A percentile compares a stretch with the other conserved stretches of the same genome.
Evolutionary conservation across 2,797 vertebrate species (phyloP).

Genomic region (Podargus strigoides): DNA sequence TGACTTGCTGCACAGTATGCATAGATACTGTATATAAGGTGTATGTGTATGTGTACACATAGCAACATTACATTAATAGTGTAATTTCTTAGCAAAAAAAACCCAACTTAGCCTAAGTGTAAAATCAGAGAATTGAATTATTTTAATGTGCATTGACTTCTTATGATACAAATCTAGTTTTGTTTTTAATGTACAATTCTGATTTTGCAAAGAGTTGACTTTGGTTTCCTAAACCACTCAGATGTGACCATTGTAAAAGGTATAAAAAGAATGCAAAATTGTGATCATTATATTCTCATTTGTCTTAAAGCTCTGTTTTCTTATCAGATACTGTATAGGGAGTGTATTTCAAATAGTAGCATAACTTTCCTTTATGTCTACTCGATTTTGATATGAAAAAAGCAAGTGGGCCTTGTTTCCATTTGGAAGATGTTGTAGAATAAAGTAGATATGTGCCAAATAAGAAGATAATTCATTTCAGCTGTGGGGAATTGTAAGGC

Average conservation of each 20-base stretch:
- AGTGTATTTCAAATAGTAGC: not conserved
- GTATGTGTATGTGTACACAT: not conserved
- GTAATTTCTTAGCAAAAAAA: not conserved
- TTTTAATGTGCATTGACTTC: not conserved
- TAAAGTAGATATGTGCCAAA: conserved; percentile 72
- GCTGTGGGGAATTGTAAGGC: conserved; percentile 78
- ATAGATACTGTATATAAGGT: not conserved
- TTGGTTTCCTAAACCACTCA: not conserved
- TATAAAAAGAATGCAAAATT: not conserved
- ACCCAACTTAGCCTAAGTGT: not conserved
- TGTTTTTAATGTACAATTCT: not conserved
- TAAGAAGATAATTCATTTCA: conserved; percentile 88
- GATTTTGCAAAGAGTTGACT: not conserved
- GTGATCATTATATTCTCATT: not conserved
- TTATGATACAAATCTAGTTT: not conserved
- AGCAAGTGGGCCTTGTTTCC: conserved; percentile 34
- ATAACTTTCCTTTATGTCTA: not conserved
- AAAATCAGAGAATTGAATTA: not conserved
- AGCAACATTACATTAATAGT: not conserved
- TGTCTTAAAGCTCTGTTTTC: not conserved
- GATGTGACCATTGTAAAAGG: not conserved
- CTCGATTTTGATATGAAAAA: conserved; percentile 8
- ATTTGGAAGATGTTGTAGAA: conserved; percentile 17
- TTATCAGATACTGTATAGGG: not conserved
- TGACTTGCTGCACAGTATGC: not conserved